Conservation (phyloP, 2,888 invertebrate species). For the Tanypteryx hageni region DNA sequence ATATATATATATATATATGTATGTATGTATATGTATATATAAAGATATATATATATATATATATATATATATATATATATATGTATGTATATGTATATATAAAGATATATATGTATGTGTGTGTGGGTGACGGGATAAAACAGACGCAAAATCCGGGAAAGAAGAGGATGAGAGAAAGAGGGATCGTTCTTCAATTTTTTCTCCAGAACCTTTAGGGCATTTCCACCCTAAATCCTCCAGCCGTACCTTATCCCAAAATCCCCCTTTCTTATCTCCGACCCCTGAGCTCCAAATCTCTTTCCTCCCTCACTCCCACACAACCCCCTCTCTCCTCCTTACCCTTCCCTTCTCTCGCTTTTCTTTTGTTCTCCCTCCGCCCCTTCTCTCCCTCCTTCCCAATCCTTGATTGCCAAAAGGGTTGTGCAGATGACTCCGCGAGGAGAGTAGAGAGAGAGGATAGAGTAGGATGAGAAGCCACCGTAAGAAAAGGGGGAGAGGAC, state of each 20-base stretch:
- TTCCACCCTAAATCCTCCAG: background rate
- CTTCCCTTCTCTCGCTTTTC: background rate
- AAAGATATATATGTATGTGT: background rate
- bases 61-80: too few relatives aligned
- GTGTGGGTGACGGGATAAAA: background rate
- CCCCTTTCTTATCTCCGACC: background rate
- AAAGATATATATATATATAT: background rate
- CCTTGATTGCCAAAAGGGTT: constrained; percentile 16
- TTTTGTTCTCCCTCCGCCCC: background rate
- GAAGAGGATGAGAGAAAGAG: background rate
- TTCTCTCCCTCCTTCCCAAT: constrained; percentile 17
- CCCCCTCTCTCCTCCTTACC: background rate
- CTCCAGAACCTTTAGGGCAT: background rate
- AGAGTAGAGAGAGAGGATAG: background rate
- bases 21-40: background rate
- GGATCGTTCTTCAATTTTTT: constrained; percentile 19
- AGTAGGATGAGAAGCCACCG: background rate
- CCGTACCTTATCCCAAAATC: background rate
- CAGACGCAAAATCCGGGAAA: background rate
- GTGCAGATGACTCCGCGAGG: background rate
- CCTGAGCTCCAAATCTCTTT: background rate
- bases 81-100: too few relatives aligned
- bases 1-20: background rate
- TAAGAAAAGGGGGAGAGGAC: background rate
- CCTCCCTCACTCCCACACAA: background rate